phyloP scores from a whole-genome alignment of 2,888 invertebrate genomes.

The Carabus problematicus region DNA sequence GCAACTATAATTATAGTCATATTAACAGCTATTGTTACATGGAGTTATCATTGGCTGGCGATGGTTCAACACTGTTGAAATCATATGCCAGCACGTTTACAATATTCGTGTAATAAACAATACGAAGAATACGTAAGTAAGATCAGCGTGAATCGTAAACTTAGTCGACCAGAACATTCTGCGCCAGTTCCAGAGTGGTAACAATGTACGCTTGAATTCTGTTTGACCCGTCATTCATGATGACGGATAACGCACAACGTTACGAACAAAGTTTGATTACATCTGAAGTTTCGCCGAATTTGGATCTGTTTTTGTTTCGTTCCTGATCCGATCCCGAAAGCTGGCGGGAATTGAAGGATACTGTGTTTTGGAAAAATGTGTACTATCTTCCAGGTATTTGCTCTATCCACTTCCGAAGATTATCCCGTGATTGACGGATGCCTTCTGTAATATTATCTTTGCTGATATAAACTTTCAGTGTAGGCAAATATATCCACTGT shows the following conservation, averaged over 20 bases:
- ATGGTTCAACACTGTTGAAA: background rate
- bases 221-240: slow-evolving; percentile 38
- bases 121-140: no score
- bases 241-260: slow-evolving; percentile 37
- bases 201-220: slow-evolving; percentile 7
- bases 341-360: slow-evolving; percentile 37
- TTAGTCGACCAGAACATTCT: background rate
- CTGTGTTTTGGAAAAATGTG: slow-evolving; percentile 32
- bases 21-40: slow-evolving; percentile 27
- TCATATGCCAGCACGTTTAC: no score
- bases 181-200: background rate
- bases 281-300: slow-evolving; percentile 39
- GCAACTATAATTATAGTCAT: slow-evolving; percentile 23
- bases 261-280: slow-evolving; percentile 37
- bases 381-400: background rate
- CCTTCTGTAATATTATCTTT: slow-evolving; percentile 20
- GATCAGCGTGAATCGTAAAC: no score
- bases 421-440: slow-evolving; percentile 24
- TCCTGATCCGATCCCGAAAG: slow-evolving; percentile 9
- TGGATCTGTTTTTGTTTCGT: slow-evolving; percentile 36
- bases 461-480: background rate
- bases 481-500: no score
- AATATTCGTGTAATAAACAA: no score
- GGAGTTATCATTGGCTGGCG: slow-evolving; percentile 27
- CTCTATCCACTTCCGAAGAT: slow-evolving; percentile 26